A percentile compares a stretch with the other conserved stretches of the same genome.
These are phyloP conservation scores for Drosophila parabipectinata DNA, from an alignment of 1,140 invertebrate genomes.

Conservation along the genomic window DNA sequence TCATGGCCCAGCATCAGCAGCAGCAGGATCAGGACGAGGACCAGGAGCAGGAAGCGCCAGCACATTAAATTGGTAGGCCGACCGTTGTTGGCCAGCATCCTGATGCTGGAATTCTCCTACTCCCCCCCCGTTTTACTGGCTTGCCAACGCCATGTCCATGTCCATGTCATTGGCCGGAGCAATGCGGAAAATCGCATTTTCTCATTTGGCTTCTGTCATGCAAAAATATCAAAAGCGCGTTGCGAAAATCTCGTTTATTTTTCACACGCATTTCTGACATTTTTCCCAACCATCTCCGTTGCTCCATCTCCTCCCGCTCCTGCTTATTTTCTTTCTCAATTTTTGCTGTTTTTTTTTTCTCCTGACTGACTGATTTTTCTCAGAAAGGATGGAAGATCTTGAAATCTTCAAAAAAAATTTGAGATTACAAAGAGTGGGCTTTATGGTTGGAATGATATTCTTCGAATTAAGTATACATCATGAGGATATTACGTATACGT, in stretches of 20 bases:
- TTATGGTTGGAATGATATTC: conserved; percentile 8
- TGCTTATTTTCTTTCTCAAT: background rate
- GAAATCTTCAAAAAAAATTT: conserved; percentile 22
- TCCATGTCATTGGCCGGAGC: conserved; percentile 78
- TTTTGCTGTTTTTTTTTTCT: background rate
- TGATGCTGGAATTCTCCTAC: conserved; percentile 38
- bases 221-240: conserved; percentile 80
- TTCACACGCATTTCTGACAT: conserved; percentile 81
- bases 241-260: conserved; percentile 82
- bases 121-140: conserved; percentile 3
- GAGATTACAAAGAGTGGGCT: conserved; percentile 38
- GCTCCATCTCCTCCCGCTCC: background rate
- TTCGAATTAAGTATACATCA: conserved; percentile 24
- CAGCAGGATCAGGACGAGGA: conserved; percentile 13
- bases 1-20: background rate
- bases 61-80: conserved; percentile 80
- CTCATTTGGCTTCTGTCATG: conserved; percentile 82
- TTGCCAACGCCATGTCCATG: conserved; percentile 57
- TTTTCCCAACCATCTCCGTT: conserved; percentile 23
- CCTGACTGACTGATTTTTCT: background rate
- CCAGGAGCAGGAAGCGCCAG: conserved; percentile 62
- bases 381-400: background rate
- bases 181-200: conserved; percentile 82
- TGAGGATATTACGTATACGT: background rate
- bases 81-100: conserved; percentile 59